These are phyloP conservation scores for Magallana nippona DNA, from an alignment of 2,888 invertebrate species.

Conservation along the genomic window DNA sequence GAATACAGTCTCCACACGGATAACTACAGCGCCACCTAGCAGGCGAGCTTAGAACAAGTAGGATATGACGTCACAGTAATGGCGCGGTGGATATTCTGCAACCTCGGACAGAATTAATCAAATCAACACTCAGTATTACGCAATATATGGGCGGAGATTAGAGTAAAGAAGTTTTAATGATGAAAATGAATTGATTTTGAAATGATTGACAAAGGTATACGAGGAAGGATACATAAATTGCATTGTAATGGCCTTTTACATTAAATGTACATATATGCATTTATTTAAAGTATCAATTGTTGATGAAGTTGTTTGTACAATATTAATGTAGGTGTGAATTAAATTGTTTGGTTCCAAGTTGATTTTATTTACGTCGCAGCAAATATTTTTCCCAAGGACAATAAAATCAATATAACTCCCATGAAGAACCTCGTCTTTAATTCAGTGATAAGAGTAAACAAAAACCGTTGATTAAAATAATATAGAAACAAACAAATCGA, in stretches of 20 bases:
- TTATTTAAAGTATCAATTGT: neutral
- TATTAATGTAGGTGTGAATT: neutral
- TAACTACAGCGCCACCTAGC: slow-evolving; percentile 25
- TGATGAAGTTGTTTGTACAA: slow-evolving; percentile 1
- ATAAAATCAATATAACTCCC: too few relatives aligned
- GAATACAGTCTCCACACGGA: slow-evolving; percentile 33
- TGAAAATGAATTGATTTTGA: too few relatives aligned
- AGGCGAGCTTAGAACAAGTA: slow-evolving; percentile 4
- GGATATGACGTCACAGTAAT: neutral
- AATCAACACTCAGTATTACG: slow-evolving; percentile 19
- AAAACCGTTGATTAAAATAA: too few relatives aligned
- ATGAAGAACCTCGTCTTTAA: too few relatives aligned
- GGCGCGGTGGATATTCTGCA: neutral
- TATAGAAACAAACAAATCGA: too few relatives aligned
- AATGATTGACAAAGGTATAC: too few relatives aligned
- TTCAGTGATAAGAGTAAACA: too few relatives aligned
- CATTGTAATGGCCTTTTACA: neutral
- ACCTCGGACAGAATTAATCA: neutral
- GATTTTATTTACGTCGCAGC: too few relatives aligned
- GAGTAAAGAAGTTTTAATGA: neutral
- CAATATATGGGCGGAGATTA: neutral
- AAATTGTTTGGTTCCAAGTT: neutral
- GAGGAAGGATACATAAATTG: too few relatives aligned
- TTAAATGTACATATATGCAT: slow-evolving; percentile 10
- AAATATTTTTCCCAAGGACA: too few relatives aligned